Percentiles rank a stretch among this genome's conserved stretches.
Evolutionary conservation across 2,888 invertebrate species (phyloP).

Genomic region (Phaonia tiefii): DNA sequence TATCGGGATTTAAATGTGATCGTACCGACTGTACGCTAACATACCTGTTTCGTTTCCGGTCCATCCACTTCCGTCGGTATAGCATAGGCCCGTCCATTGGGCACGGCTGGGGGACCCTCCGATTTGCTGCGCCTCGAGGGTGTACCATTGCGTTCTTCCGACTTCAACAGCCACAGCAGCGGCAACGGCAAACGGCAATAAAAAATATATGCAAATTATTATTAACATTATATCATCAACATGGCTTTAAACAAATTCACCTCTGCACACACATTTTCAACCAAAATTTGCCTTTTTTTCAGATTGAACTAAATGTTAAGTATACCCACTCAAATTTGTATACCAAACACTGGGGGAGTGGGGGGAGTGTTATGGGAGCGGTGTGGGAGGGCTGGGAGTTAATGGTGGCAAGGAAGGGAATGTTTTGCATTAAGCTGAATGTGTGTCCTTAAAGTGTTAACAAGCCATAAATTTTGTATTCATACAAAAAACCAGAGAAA

Average conservation of each 20-base stretch:
- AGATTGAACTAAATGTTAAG: constrained; percentile 54
- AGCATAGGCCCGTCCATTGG: constrained; percentile 79
- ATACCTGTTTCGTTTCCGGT: constrained; percentile 79
- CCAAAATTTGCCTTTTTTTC: constrained; percentile 57
- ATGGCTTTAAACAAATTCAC: not conserved
- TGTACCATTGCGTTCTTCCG: constrained; percentile 86
- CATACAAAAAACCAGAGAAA: not conserved
- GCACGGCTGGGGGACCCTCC: constrained; percentile 85
- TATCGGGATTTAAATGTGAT: constrained; percentile 39
- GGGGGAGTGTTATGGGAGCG: too few species aligned
- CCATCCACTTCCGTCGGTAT: constrained; percentile 79
- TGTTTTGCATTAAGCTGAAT: constrained; percentile 10
- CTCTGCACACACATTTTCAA: too few species aligned
- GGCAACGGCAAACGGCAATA: not conserved
- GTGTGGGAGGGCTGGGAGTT: too few species aligned
- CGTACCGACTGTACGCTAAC: constrained; percentile 67
- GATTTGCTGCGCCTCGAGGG: constrained; percentile 90
- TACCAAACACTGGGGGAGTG: not conserved
- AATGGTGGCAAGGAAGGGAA: not conserved
- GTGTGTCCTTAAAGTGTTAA: constrained; percentile 63
- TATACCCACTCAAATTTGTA: constrained; percentile 37
- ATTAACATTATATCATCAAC: constrained; percentile 18
- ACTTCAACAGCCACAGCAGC: constrained; percentile 81
- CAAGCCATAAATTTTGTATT: constrained; percentile 62
- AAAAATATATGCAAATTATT: not conserved